These are phyloP conservation scores for Phoxinus phoxinus DNA, from an alignment of 2,113 vertebrate species.

Conservation along the genomic window DNA sequence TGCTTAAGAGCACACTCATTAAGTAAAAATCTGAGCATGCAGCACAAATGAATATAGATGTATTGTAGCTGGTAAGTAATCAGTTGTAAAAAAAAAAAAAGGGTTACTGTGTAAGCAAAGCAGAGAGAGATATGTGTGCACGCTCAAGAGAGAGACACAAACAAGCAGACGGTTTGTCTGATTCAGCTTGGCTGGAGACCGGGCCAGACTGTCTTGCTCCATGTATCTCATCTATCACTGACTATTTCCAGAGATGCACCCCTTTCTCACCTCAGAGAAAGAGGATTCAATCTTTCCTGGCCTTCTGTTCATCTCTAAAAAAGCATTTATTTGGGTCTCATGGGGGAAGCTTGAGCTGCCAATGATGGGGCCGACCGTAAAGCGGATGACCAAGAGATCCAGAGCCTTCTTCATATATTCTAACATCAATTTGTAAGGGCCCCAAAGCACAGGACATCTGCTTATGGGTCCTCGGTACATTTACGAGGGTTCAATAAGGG, in stretches of 20 bases:
- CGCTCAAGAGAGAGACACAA: constrained; percentile 7
- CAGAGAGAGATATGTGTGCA: constrained; percentile 51
- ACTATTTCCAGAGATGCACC: constrained; percentile 71
- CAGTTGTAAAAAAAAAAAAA: constrained; percentile 45
- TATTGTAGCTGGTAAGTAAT: constrained; percentile 74
- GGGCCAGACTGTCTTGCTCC: constrained; percentile 72
- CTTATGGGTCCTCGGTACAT: constrained; percentile 34
- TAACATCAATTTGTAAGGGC: constrained; percentile 70
- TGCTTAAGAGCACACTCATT: constrained; percentile 71
- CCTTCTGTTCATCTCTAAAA: constrained; percentile 74
- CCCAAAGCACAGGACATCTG: constrained; percentile 5
- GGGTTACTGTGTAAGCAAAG: constrained; percentile 74
- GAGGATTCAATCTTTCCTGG: constrained; percentile 74
- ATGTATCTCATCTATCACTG: constrained; percentile 80
- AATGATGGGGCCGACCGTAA: constrained; percentile 59
- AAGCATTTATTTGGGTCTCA: constrained; percentile 69
- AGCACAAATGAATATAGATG: constrained; percentile 75
- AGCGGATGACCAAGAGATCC: constrained; percentile 65
- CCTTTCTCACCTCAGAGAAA: constrained; percentile 62
- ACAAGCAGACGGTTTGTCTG: constrained; percentile 57
- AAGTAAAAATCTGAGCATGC: constrained; percentile 71
- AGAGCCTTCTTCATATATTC: constrained; percentile 68
- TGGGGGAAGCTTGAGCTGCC: constrained; percentile 65
- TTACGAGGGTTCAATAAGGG: neutral
- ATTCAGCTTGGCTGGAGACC: constrained; percentile 77